These are phyloP conservation scores for Premnoplex brunnescens DNA, from an alignment of 2,797 vertebrate species.

Conservation along the genomic window DNA sequence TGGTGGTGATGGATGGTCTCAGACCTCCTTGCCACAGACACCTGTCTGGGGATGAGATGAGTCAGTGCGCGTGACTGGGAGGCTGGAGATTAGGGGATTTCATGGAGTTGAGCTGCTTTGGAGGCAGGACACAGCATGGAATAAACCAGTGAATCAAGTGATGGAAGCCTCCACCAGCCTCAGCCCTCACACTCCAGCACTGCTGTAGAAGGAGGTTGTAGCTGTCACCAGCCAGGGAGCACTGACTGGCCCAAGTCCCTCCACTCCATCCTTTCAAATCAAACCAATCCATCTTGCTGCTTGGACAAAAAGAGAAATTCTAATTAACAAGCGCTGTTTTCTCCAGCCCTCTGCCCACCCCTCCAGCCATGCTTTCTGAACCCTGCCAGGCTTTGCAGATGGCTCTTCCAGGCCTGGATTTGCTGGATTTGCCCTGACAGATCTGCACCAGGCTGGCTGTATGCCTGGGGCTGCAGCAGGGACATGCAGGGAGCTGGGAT, in stretches of 20 bases:
- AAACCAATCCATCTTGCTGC: neutral
- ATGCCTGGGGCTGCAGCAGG: neutral
- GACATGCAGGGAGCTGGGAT: rapidly evolving
- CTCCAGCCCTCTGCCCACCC: neutral
- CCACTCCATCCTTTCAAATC: neutral
- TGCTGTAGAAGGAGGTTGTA: neutral
- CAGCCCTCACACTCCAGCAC: neutral
- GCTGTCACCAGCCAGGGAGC: neutral
- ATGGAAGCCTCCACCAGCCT: neutral
- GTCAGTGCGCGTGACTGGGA: neutral
- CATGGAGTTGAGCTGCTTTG: neutral
- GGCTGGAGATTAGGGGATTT: neutral
- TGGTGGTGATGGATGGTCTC: neutral
- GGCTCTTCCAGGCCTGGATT: neutral
- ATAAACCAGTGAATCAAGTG: neutral
- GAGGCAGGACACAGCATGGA: neutral
- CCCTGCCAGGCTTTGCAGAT: neutral
- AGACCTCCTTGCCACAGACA: neutral
- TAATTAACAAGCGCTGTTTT: neutral
- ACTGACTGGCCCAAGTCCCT: neutral
- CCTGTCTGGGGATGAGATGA: neutral
- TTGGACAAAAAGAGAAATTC: neutral
- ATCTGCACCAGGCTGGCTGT: neutral
- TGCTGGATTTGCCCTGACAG: neutral
- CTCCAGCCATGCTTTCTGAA: neutral